A percentile compares a stretch with the other conserved stretches of the same genome.
Conservation (phyloP, 2,113 vertebrate genomes). For the Phrynocephalus versicolor region DNA sequence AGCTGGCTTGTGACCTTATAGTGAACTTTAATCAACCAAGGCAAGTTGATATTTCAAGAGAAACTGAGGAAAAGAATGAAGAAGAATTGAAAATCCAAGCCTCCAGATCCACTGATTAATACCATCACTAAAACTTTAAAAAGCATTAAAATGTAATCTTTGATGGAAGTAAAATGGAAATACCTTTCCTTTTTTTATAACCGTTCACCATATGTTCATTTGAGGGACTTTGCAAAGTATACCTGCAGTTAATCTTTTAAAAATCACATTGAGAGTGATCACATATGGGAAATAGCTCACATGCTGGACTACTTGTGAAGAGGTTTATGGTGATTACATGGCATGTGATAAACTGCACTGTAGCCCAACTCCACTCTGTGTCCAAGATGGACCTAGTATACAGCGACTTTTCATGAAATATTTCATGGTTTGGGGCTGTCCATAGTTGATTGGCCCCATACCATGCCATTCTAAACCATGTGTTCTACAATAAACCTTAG, state of each 20-base stretch:
- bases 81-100: conserved; percentile 47
- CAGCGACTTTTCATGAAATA: neutral
- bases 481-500: neutral
- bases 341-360: too few relatives aligned
- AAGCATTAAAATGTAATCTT: conserved; percentile 9
- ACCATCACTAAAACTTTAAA: neutral
- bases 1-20: conserved; percentile 86
- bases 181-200: neutral
- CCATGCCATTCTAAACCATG: neutral
- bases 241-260: neutral
- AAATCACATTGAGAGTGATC: too few relatives aligned
- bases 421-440: neutral
- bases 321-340: too few relatives aligned
- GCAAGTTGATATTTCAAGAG: conserved; percentile 62
- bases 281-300: too few relatives aligned
- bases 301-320: too few relatives aligned
- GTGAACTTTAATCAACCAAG: conserved; percentile 78
- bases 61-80: conserved; percentile 54
- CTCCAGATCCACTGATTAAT: neutral
- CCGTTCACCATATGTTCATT: neutral
- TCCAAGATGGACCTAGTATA: neutral
- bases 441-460: neutral
- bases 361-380: too few relatives aligned
- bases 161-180: neutral
- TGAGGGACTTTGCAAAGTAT: neutral